Base-by-base conservation (phyloP, 2,113 vertebrate species). In the Poeciliopsis prolifica region DNA sequence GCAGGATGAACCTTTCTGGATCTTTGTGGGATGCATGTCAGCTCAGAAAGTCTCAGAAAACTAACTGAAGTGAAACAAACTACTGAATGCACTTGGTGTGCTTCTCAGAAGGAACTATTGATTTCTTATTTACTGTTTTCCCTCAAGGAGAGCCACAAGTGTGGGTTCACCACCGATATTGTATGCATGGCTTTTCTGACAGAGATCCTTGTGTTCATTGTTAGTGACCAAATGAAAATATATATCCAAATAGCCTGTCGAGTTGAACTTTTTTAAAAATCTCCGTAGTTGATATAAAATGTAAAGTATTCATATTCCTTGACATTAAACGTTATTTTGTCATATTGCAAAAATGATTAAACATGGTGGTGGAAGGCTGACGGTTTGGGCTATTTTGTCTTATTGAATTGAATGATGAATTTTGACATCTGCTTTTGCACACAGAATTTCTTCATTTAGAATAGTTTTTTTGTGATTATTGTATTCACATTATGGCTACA, bases 101-200 rank as follows among this genome's bases (percentile, higher is more conserved):
- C 33, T 42, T 82, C 77, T 79, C 62, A 35, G 29, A 65, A 61
- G 78, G 63, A 90, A 68, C 78, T 79, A 88, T 87, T 70, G 86
- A 86, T 86, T 86, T 81, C 61, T 84, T 65, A 62, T 77, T 28
- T 42, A 74, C 68, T 68, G 68, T 61, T 73, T 72, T 87, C 82
- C 79, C 77, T 74, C 64, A 65, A 75, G 77, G 58, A 48, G 44
- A 85, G 72, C 51, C 68, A 75, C 51, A 30, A 86, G 37, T 28
- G 66, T 42, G 14, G 40, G 3, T 42, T 13, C 28, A 81, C 86
- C 68, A 64, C 86, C 85, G 80, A 74, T 84, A 75, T 31, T 75
- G 64, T 44, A 13, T 68, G 13, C 30, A 63, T 65, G 74, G 64
- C 51, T 70, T 80, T 61, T 79, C 72, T 60, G 48, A 51, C 44